These are phyloP conservation scores for Galerucella nymphaeae DNA, from an alignment of 2,888 invertebrate species.

Conservation along the genomic window DNA sequence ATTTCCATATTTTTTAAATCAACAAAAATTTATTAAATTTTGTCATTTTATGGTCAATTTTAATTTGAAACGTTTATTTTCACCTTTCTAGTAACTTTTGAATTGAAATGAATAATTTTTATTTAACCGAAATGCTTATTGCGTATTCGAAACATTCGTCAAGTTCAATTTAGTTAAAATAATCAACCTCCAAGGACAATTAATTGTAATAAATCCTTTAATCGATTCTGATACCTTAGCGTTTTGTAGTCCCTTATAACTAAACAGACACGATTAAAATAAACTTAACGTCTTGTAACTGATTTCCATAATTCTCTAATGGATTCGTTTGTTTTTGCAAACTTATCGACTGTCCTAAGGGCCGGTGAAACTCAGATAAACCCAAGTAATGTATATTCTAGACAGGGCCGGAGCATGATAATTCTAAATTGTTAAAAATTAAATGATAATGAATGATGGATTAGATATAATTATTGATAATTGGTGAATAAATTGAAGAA, in stretches of 20 bases:
- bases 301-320: conserved; percentile 32
- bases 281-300: conserved; percentile 11
- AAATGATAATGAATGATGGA: no score
- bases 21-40: no score
- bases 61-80: no score
- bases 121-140: neutral
- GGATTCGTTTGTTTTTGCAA: conserved; percentile 32
- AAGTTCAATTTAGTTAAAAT: conserved; percentile 2
- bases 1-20: no score
- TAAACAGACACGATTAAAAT: neutral
- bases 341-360: conserved; percentile 26
- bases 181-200: neutral
- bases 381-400: conserved; percentile 32
- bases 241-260: neutral
- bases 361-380: conserved; percentile 25
- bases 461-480: no score
- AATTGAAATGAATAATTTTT: no score
- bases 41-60: no score
- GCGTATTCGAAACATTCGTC: neutral
- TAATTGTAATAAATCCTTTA: conserved; percentile 11
- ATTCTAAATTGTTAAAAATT: no score
- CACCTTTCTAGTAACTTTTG: no score
- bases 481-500: no score
- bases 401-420: conserved; percentile 6
- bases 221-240: neutral